Base-by-base conservation (phyloP, 2,888 invertebrate species). In the Agrotis exclamationis region DNA sequence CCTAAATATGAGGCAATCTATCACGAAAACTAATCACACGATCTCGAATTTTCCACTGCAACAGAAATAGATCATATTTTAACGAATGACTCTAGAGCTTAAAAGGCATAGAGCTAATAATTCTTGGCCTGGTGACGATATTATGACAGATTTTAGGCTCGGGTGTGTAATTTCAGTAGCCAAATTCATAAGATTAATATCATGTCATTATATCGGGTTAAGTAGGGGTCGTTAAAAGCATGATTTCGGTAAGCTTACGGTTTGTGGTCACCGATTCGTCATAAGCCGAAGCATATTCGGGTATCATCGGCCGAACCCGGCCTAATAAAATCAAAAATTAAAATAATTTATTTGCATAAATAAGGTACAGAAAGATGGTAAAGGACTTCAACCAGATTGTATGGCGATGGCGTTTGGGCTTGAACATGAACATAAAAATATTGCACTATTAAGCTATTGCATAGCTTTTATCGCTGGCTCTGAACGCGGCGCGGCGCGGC, bases 1-100 rank as follows among this genome's bases (percentile, higher is more conserved):
- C 24, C 64, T 33, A 53, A 53, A 79, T 69, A 63, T 63, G 54
- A 53, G 53, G 72, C 77, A 44, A 80, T 80, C 39, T 64, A 76
- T 80, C 81, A 64, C 53, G 18, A 28, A 64, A 81, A 80, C 70
- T 80, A 76, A 80, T 80, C 67, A 65, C 39, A 33, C 62, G 24
- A 51, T 70, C 44, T 70, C 74, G 45, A 63, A 39, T 63, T 14
- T 28, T n/a, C 28, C 44, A 33, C n/a, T 51, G 62, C 16, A 45
- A 62, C 22, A 45, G 16, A 18, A 45, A 70, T 51, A 74, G 33
- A 45, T 74, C 51, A 73, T 13, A 9, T 28, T 62, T 20, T 62
- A 51, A 73, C 44, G 16, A 44, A 72, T 60, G 22, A 28, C 14
- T n/a, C n/a, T 22, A 33, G 16, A 28, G 20, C 50, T 72, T 44